Evolutionary conservation across 2,888 invertebrate species (phyloP).

Genomic region (Yponomeuta evonymella): DNA sequence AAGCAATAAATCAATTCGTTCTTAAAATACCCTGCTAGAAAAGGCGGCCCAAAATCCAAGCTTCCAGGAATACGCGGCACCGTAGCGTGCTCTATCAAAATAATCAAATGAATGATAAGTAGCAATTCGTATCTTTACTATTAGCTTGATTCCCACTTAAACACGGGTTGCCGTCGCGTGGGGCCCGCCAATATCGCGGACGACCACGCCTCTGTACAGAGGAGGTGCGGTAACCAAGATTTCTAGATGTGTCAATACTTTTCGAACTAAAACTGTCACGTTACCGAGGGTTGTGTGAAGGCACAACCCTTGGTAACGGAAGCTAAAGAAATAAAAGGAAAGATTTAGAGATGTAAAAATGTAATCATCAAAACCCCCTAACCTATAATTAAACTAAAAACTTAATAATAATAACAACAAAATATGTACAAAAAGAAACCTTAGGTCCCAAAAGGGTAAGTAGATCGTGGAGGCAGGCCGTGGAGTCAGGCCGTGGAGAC

Average conservation of each 20-base stretch:
- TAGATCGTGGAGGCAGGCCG: too few species aligned
- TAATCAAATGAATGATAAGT: slow-evolving; percentile 14
- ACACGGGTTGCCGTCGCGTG: slow-evolving; percentile 2
- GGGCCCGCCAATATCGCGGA: neutral
- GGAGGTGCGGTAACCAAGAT: neutral
- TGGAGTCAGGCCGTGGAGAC: too few species aligned
- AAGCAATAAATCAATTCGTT: neutral
- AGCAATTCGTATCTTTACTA: slow-evolving; percentile 2
- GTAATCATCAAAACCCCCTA: too few species aligned
- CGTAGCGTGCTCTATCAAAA: slow-evolving; percentile 16
- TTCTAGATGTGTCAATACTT: neutral
- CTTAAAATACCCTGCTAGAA: neutral
- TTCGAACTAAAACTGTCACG: too few species aligned
- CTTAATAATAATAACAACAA: too few species aligned
- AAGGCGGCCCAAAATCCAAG: neutral
- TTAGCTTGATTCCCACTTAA: slow-evolving; percentile 14
- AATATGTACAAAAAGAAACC: too few species aligned
- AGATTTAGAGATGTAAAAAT: too few species aligned
- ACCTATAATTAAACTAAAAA: too few species aligned
- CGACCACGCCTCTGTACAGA: neutral
- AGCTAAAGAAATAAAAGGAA: too few species aligned
- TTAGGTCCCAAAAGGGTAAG: too few species aligned
- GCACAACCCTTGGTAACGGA: too few species aligned
- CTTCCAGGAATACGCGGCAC: slow-evolving; percentile 1
- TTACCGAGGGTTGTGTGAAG: too few species aligned